Evolutionary conservation across 2,113 vertebrate species (phyloP), one percentile per base, ranked within the genome.

Genomic region (Neodontobutis hainanensis): DNA sequence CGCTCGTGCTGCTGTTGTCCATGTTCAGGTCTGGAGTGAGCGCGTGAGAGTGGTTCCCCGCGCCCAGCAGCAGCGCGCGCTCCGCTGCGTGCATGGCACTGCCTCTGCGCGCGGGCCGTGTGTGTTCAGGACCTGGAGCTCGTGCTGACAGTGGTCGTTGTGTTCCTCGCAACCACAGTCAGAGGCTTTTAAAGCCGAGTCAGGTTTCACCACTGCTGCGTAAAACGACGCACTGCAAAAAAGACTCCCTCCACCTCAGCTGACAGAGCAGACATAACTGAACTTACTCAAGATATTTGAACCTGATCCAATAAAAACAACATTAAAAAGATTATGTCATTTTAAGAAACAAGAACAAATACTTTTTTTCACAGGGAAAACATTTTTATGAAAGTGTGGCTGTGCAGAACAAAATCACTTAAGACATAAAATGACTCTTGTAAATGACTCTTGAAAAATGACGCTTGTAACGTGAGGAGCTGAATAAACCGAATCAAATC

Each of bases 41-140:
- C 42, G 52, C 61, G 48, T 64, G 53, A 35, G 87, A 77, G 19
- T 65, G 69, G 70, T 90, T 89, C 10, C 65, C 65, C 59, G 50
- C 75, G 50, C 52, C 70, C 58, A 73, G 73, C 32, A 83, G 60
- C 59, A 70, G 60, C 73, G 61, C 78, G 49, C 68, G 60, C 58
- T 68, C 76, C 11, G 69, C 35, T 61, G 78, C 71, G 85, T 50
- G 83, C 79, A 91, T 86, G 87, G 70, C 87, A 74, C 82, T 70
- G 70, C 71, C 80, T 58, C 51, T 57, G 77, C 69, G 85, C 77
- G 81, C 65, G 66, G 63, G 70, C 81, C 56, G 63, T 8, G 68
- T 48, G 83, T 70, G 74, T 71, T 65, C 52, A 55, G 14, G 52
- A 76, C 73, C 57, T 82, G 68, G 11, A 40, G 70, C 59, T 11